phyloP scores from a whole-genome alignment of 2,797 vertebrate species.

The Epinephelus awoara region DNA sequence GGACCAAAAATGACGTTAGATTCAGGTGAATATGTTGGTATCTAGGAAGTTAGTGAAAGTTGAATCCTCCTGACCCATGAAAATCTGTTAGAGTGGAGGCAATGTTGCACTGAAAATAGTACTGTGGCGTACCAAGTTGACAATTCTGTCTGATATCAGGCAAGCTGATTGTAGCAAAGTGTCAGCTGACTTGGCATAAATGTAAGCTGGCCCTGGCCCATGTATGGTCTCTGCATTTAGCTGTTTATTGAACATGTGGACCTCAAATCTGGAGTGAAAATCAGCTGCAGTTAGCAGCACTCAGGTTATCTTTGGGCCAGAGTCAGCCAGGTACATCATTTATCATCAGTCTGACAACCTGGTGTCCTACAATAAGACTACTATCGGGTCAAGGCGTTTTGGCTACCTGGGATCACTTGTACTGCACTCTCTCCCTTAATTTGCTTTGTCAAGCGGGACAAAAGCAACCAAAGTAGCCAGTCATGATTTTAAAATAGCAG shows the following conservation, averaged over 20 bases:
- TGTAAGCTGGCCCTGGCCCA: background rate
- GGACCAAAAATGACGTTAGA: no score
- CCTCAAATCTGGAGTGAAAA: background rate
- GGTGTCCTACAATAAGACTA: constrained; percentile 29
- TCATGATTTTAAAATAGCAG: background rate
- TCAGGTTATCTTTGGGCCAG: constrained; percentile 30
- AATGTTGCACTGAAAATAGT: no score
- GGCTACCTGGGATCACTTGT: constrained; percentile 11
- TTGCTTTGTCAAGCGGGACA: background rate
- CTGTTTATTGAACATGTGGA: background rate
- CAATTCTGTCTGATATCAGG: no score
- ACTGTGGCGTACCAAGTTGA: no score
- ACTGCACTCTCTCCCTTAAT: background rate
- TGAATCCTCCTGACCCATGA: no score
- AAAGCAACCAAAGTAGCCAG: background rate
- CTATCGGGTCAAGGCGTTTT: constrained; percentile 24
- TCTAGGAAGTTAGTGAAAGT: no score
- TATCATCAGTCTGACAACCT: constrained; percentile 21
- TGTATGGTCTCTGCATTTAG: background rate
- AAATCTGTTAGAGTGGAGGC: no score
- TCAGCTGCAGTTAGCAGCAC: constrained; percentile 5
- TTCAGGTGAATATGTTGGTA: no score
- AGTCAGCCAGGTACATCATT: constrained; percentile 34
- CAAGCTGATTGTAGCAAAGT: background rate
- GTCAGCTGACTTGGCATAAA: constrained; percentile 11